Conservation (phyloP, 2,113 vertebrate genomes). For the Coregonus clupeaformis region DNA sequence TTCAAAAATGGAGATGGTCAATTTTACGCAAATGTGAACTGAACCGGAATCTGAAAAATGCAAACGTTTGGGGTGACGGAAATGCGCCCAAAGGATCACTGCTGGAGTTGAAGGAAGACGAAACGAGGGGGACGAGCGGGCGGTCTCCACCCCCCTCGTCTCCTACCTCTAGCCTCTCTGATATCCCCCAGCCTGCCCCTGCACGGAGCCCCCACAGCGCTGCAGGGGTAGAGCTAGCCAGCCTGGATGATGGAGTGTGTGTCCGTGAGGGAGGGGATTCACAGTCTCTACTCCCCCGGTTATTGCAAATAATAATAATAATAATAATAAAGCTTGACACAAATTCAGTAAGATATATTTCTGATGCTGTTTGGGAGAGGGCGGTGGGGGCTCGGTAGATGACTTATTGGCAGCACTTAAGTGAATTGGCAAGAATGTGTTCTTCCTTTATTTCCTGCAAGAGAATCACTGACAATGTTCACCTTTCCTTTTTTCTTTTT, state of each 20-base stretch:
- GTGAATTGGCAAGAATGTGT: slow-evolving; percentile 64
- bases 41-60: not conserved
- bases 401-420: slow-evolving; percentile 72
- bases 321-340: slow-evolving; percentile 43
- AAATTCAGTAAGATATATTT: slow-evolving; percentile 66
- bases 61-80: not conserved
- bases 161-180: slow-evolving; percentile 47
- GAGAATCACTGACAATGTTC: slow-evolving; percentile 74
- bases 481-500: slow-evolving; percentile 28
- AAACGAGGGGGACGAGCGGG: not conserved
- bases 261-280: slow-evolving; percentile 71
- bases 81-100: slow-evolving; percentile 16
- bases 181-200: slow-evolving; percentile 45
- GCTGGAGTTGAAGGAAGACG: slow-evolving; percentile 64
- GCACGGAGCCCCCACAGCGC: slow-evolving; percentile 29
- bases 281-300: slow-evolving; percentile 78
- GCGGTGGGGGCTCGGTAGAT: not conserved
- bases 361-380: slow-evolving; percentile 9
- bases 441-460: slow-evolving; percentile 66
- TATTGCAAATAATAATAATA: slow-evolving; percentile 38
- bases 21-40: slow-evolving; percentile 13
- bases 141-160: slow-evolving; percentile 47
- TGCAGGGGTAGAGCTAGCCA: slow-evolving; percentile 51
- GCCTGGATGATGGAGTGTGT: slow-evolving; percentile 78
- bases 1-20: slow-evolving; percentile 21